Percentiles rank a stretch among this genome's conserved stretches.
Conservation (phyloP, 2,797 vertebrate genomes). For the Sebastes steindachneri region DNA sequence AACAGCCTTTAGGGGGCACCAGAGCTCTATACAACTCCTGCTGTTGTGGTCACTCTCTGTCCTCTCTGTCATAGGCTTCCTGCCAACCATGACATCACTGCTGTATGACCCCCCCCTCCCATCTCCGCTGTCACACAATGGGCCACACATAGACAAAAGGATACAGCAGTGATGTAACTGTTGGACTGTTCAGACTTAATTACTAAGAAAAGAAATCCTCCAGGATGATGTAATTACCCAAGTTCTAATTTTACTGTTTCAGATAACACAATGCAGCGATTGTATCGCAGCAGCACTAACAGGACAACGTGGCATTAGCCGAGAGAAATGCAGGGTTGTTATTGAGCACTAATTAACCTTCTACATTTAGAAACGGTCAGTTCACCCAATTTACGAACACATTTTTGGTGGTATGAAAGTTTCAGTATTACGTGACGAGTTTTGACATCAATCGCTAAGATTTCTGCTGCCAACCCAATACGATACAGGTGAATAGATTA, state of each 20-base stretch:
- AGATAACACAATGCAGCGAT: conserved; percentile 19
- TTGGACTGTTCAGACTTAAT: conserved; percentile 21
- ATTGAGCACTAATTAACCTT: not conserved
- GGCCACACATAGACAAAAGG: conserved; percentile 23
- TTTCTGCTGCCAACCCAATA: not conserved
- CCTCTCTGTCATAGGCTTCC: conserved; percentile 18
- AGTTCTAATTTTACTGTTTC: conserved; percentile 37
- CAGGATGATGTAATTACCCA: conserved; percentile 21
- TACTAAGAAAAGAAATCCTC: conserved; percentile 40
- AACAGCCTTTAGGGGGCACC: conserved; percentile 24
- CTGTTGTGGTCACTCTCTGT: not conserved
- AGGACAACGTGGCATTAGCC: not conserved
- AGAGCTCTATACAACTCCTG: not conserved
- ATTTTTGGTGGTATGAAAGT: not conserved
- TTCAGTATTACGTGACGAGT: too few species aligned
- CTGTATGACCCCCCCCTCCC: not conserved
- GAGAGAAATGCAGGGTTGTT: not conserved
- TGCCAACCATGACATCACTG: conserved; percentile 49
- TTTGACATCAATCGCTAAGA: not conserved
- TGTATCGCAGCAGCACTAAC: conserved; percentile 21
- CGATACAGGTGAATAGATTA: not conserved
- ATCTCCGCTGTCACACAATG: conserved; percentile 38
- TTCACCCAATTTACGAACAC: not conserved
- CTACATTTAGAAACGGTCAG: not conserved
- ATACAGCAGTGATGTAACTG: conserved; percentile 50